A percentile compares a stretch with the other conserved stretches of the same genome.
phyloP scores from a whole-genome alignment of 1,140 invertebrate species.

The Megalopta genalis region DNA sequence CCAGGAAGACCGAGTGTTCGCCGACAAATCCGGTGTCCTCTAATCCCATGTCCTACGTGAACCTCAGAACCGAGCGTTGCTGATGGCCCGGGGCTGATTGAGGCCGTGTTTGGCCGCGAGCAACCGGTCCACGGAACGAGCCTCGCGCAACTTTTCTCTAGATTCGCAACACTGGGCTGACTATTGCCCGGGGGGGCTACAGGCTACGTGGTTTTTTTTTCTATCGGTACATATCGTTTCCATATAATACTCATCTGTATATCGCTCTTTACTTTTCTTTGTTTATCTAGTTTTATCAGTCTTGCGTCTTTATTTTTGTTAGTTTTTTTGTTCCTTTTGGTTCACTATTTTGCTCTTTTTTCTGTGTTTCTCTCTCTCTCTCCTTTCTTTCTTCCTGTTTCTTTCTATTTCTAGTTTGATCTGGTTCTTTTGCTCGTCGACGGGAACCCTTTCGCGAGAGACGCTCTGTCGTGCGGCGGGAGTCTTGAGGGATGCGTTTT shows the following conservation, averaged over 20 bases:
- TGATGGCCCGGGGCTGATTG: slow-evolving; percentile 68
- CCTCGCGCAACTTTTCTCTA: slow-evolving; percentile 71
- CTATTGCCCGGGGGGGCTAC: slow-evolving; percentile 67
- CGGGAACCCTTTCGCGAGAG: neutral
- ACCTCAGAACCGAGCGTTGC: slow-evolving; percentile 68
- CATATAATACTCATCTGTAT: slow-evolving; percentile 63
- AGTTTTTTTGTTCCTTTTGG: neutral
- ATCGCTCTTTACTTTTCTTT: slow-evolving; percentile 33
- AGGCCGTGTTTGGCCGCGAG: slow-evolving; percentile 69
- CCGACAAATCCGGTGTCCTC: slow-evolving; percentile 10
- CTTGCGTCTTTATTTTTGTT: neutral
- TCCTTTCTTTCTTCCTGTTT: neutral
- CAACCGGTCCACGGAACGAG: slow-evolving; percentile 71
- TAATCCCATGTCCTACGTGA: slow-evolving; percentile 53
- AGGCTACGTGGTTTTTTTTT: slow-evolving; percentile 74
- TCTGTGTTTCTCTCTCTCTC: neutral
- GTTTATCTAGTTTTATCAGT: slow-evolving; percentile 9
- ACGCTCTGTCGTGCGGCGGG: neutral
- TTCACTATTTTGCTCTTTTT: neutral
- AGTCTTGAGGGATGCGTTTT: neutral
- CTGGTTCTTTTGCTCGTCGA: neutral
- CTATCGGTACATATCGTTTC: slow-evolving; percentile 73
- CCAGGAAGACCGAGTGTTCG: slow-evolving; percentile 2
- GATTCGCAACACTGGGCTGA: slow-evolving; percentile 73
- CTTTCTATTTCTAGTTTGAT: neutral